Evolutionary conservation across 2,888 invertebrate species (phyloP).

Genomic region (Leucania comma): DNA sequence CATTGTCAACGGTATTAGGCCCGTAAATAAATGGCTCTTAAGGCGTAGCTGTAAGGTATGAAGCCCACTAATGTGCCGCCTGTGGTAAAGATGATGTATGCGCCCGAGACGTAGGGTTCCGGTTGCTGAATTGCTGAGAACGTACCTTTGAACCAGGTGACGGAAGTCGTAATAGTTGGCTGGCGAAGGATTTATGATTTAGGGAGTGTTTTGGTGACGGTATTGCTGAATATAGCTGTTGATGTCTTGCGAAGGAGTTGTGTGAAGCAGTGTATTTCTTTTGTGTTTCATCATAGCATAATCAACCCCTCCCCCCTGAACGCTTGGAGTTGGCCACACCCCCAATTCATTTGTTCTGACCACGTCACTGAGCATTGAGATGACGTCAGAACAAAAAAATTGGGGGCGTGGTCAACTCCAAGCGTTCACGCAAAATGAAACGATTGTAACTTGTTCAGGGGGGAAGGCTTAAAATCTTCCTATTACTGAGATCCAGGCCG

Average conservation of each 20-base stretch:
- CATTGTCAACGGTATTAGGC: constrained; percentile 78
- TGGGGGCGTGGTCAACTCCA: no score
- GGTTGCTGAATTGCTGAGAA: constrained; percentile 28
- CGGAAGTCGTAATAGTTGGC: constrained; percentile 48
- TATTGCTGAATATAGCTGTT: neutral
- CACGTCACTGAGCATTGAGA: no score
- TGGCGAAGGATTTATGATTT: constrained; percentile 30
- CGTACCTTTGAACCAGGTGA: constrained; percentile 34
- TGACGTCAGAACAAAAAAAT: no score
- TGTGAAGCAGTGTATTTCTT: neutral
- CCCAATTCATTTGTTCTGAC: no score
- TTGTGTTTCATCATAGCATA: neutral
- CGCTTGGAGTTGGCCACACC: no score
- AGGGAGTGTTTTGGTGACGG: neutral
- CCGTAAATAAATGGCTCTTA: constrained; percentile 78
- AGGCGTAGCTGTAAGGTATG: constrained; percentile 65
- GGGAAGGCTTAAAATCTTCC: no score
- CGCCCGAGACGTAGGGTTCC: constrained; percentile 38
- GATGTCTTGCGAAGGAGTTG: neutral
- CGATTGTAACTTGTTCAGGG: no score
- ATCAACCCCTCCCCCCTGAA: no score
- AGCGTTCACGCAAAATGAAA: no score
- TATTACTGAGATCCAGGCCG: no score
- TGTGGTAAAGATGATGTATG: constrained; percentile 54
- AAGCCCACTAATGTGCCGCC: constrained; percentile 46